Conservation (phyloP, 2,113 vertebrate genomes). For the Pogonocichla stellata region DNA sequence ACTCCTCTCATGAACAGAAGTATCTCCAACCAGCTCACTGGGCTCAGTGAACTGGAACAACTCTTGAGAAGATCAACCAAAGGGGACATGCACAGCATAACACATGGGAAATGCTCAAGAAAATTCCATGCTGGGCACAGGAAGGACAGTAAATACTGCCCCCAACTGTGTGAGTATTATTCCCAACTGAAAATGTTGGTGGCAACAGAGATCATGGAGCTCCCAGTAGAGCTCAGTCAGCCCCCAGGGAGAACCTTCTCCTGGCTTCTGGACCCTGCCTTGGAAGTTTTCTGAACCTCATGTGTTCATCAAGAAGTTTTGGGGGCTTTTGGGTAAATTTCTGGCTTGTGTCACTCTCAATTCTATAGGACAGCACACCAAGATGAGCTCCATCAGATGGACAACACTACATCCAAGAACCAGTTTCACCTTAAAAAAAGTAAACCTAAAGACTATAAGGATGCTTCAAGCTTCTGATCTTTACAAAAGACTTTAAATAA, state of each 20-base stretch:
- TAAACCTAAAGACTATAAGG: neutral
- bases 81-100: neutral
- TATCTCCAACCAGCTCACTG: neutral
- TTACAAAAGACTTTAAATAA: neutral
- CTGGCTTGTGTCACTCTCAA: neutral
- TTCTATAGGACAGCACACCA: neutral
- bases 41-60: neutral
- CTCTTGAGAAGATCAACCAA: neutral
- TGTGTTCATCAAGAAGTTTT: neutral
- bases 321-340: neutral
- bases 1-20: neutral
- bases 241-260: neutral
- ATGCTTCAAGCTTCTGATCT: neutral
- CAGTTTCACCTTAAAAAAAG: neutral
- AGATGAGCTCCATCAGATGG: neutral
- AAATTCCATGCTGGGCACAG: neutral
- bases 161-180: accelerated
- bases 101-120: neutral
- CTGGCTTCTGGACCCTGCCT: neutral
- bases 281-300: neutral
- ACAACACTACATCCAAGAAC: neutral
- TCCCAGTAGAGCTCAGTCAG: neutral
- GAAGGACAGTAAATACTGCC: neutral
- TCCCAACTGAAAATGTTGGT: neutral
- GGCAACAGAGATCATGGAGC: accelerated